phyloP scores from a whole-genome alignment of 2,797 vertebrate species.

The Chelon labrosus region DNA sequence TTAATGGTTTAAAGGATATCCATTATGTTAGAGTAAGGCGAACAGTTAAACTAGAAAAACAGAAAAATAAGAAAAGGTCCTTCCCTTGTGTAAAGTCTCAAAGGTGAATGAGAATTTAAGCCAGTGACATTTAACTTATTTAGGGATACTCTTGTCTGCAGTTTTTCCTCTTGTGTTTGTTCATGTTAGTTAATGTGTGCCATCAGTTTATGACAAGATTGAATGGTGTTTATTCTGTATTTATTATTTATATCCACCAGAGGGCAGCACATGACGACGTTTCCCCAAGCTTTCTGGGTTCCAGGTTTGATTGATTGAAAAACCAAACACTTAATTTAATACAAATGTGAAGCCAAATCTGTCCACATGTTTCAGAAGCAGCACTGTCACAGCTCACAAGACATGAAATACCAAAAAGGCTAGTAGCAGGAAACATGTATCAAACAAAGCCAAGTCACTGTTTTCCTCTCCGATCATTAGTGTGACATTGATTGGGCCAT shows the following conservation, averaged over 20 bases:
- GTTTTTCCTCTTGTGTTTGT: neutral
- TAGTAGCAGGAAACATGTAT: neutral
- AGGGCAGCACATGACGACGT: constrained; percentile 50
- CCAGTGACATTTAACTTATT: neutral
- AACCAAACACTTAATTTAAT: neutral
- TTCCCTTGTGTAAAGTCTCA: neutral
- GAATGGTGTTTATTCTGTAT: neutral
- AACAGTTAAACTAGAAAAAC: too few relatives aligned
- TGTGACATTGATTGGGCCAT: neutral
- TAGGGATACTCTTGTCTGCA: neutral
- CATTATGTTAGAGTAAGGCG: too few relatives aligned
- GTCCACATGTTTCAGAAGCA: neutral
- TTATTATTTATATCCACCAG: constrained; percentile 56
- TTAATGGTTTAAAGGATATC: too few relatives aligned
- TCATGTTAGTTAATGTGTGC: neutral
- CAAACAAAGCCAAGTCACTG: neutral
- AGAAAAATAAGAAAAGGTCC: too few relatives aligned
- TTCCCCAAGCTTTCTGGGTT: neutral
- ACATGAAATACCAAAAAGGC: neutral
- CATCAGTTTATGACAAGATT: too few relatives aligned
- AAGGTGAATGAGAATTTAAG: neutral
- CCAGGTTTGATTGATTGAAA: neutral
- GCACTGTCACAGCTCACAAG: neutral
- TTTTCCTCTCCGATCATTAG: constrained; percentile 1
- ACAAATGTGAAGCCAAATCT: neutral